Conservation (phyloP, 1,140 invertebrate species). For the Globodera rostochiensis region DNA sequence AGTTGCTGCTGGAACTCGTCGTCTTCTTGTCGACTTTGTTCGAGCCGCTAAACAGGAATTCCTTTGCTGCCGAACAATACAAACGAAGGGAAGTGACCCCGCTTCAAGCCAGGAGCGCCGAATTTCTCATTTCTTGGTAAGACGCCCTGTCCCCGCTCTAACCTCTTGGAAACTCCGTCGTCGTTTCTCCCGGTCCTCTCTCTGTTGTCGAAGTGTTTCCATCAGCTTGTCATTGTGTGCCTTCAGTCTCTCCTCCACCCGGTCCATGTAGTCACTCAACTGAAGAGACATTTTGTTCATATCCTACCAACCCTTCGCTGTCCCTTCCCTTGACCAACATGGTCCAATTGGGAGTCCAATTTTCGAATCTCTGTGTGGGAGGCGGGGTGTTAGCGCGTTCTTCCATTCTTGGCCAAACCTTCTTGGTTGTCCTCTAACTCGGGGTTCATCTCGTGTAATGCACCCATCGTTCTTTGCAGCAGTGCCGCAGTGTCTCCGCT, state of each 20-base stretch:
- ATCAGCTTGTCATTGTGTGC: conserved; percentile 48
- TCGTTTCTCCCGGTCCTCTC: conserved; percentile 54
- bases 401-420: neutral
- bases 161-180: conserved; percentile 57
- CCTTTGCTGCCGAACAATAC: too few species aligned
- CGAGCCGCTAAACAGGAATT: conserved; percentile 43
- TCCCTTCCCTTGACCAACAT: conserved; percentile 2
- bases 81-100: neutral
- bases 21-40: conserved; percentile 46
- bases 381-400: neutral
- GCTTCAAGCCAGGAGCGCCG: neutral
- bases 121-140: neutral
- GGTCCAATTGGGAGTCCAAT: conserved; percentile 54
- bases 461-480: conserved; percentile 4
- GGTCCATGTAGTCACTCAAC: conserved; percentile 52
- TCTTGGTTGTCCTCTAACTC: conserved; percentile 26
- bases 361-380: conserved; percentile 48
- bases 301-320: neutral
- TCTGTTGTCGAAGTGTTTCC: conserved; percentile 51
- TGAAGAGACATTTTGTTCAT: neutral
- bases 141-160: neutral
- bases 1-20: conserved; percentile 55
- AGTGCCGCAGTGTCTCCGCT: neutral
- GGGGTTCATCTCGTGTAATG: conserved; percentile 22
- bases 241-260: conserved; percentile 51